Evolutionary conservation across 2,888 invertebrate species (phyloP).

Genomic region (Amphipoea oculea): DNA sequence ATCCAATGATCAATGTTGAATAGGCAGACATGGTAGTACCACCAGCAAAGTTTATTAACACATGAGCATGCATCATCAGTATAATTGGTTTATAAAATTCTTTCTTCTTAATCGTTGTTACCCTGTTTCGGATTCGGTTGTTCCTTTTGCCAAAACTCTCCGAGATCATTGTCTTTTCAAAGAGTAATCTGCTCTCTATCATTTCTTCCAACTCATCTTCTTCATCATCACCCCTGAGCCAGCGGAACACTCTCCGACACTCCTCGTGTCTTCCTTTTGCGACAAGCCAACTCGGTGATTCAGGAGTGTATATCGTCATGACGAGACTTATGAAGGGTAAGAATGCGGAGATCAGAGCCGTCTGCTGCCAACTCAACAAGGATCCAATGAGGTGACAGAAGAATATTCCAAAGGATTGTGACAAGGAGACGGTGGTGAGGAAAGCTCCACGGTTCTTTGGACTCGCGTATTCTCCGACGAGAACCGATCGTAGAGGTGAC

Average conservation of each 20-base stretch:
- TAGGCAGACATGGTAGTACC: constrained; percentile 92
- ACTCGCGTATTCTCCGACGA: constrained; percentile 89
- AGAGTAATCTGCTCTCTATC: constrained; percentile 72
- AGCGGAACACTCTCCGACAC: constrained; percentile 89
- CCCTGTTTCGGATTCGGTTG: constrained; percentile 49
- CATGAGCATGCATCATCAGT: constrained; percentile 90
- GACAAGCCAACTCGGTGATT: constrained; percentile 92
- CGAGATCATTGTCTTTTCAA: constrained; percentile 63
- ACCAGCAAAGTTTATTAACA: constrained; percentile 92
- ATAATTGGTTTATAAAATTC: constrained; percentile 90
- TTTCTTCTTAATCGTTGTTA: constrained; percentile 73
- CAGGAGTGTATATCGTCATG: constrained; percentile 85
- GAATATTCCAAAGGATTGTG: constrained; percentile 90
- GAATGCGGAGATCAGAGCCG: constrained; percentile 85
- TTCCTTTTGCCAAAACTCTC: constrained; percentile 49
- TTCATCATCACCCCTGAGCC: constrained; percentile 88
- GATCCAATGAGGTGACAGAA: constrained; percentile 91
- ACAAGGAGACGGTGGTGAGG: constrained; percentile 89
- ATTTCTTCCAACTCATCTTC: constrained; percentile 82
- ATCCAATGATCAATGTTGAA: constrained; percentile 90
- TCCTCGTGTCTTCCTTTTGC: constrained; percentile 87
- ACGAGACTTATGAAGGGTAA: constrained; percentile 84
- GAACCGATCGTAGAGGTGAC: constrained; percentile 84
- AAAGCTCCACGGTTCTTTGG: constrained; percentile 91
- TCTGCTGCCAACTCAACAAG: constrained; percentile 88